Evolutionary conservation across 2,888 invertebrate genomes (phyloP), one percentile per base, ranked within the genome.

Genomic region (Caenorhabditis parvicauda): DNA sequence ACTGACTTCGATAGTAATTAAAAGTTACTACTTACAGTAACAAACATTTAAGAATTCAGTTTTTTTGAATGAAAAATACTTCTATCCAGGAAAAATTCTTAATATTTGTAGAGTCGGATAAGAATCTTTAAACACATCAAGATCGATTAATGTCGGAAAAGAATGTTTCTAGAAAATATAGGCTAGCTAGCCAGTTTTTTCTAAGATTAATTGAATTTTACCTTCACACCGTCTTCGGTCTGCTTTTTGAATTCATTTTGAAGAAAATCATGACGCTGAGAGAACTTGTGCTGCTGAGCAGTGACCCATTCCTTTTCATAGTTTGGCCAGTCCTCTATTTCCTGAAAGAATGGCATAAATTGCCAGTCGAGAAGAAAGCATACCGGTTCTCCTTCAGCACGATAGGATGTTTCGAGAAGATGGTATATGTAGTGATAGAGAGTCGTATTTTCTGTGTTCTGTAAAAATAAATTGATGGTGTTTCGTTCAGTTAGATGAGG

Each of bases 201-300:
- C 5, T 39, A 3, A 43, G 4, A 57, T 7, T n/a, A 14, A 56
- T 38, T 2, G 3, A 14, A 62, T 50, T 28, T 55, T 19, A 69
- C 70, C 58, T 77, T 77, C 3, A 77, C 76, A 29, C 79, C 79
- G 45, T 79, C 79, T 45, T 79, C 79, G 45, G 74, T 76, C 50
- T 75, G 74, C 14, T 70, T 64, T 47, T 76, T 76, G 46, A 70
- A 73, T 29, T 79, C 76, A 21, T 56, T 42, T 39, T 67, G 67
- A 2, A 65, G 53, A 2, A 41, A 28, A 29, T 79, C 66, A 67
- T 19, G 51, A 46, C 9, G n/a, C 2, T 29, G 59, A 59, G 6
- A 39, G 28, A 0, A 28, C 9, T 3, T 63, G 64, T 6, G 35
- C 12, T 12, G 19, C 27, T 29, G 39, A 3, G 45, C 12, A 4